phyloP scores from a whole-genome alignment of 2,888 invertebrate genomes.

The Eulithis testata region DNA sequence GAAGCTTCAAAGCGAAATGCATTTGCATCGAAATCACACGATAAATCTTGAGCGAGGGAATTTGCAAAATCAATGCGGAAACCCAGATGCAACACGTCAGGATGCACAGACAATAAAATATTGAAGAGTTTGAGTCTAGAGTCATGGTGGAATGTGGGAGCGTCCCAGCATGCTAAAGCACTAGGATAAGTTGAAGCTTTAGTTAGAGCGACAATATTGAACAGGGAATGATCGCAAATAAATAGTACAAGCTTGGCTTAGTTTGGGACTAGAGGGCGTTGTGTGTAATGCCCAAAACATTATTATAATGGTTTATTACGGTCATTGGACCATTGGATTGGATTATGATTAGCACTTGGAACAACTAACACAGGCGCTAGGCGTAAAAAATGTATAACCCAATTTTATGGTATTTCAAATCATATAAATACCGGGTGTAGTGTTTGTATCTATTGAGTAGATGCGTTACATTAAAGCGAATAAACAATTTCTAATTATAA shows the following conservation, averaged over 20 bases:
- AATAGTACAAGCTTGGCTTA: too few species aligned
- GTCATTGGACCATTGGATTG: too few species aligned
- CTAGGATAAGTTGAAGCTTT: conserved; percentile 11
- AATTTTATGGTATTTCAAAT: too few species aligned
- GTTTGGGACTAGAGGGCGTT: background rate
- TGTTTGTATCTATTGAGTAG: too few species aligned
- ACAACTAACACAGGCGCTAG: too few species aligned
- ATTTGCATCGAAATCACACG: conserved; percentile 3
- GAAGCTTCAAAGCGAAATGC: background rate
- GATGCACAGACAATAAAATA: conserved; percentile 39
- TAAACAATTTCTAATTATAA: too few species aligned
- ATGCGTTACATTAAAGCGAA: too few species aligned
- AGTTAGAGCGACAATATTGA: conserved; percentile 6
- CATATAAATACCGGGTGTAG: too few species aligned
- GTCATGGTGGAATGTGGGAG: conserved; percentile 27
- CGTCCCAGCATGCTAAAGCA: conserved; percentile 37
- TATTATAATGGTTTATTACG: too few species aligned
- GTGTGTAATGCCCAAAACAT: background rate
- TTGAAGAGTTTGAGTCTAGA: conserved; percentile 16
- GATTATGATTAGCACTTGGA: too few species aligned
- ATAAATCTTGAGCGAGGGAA: background rate
- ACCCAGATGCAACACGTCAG: conserved; percentile 31
- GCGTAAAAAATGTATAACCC: too few species aligned
- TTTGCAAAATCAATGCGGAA: conserved; percentile 30
- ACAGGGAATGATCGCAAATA: background rate